Percentiles rank a stretch among this genome's conserved stretches.
Evolutionary conservation across 2,888 invertebrate species (phyloP).

Genomic region (Synanthedon vespiformis): DNA sequence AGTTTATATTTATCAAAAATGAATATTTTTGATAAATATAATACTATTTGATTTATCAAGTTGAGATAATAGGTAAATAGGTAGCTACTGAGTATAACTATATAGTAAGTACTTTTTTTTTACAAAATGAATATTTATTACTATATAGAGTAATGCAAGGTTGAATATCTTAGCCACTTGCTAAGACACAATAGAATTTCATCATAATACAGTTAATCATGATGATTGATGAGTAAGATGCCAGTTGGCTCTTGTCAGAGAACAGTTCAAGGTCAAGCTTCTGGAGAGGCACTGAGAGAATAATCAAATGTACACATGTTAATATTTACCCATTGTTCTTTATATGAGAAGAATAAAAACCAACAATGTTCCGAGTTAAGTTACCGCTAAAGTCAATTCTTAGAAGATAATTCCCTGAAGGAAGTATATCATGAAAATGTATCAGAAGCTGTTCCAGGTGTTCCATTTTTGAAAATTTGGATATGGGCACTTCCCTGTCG

Average conservation of each 20-base stretch:
- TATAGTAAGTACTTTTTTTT: neutral
- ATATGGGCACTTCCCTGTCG: conserved; percentile 23
- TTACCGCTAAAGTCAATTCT: conserved; percentile 74
- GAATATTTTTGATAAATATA: too few species aligned
- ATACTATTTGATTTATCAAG: neutral
- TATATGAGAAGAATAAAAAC: conserved; percentile 79
- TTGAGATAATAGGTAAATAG: neutral
- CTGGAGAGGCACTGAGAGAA: too few species aligned
- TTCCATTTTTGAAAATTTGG: conserved; percentile 34
- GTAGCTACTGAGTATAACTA: neutral
- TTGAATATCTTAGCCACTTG: too few species aligned
- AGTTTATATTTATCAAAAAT: too few species aligned
- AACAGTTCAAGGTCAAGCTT: too few species aligned
- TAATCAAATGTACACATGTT: too few species aligned
- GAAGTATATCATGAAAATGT: conserved; percentile 27
- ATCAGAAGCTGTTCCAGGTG: conserved; percentile 45
- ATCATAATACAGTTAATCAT: too few species aligned
- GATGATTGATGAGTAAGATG: too few species aligned
- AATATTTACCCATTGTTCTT: conserved; percentile 50
- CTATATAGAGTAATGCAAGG: too few species aligned
- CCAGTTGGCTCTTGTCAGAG: too few species aligned
- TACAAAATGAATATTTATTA: too few species aligned
- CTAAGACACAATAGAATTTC: too few species aligned
- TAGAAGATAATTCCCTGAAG: conserved; percentile 59
- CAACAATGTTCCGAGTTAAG: conserved; percentile 76